These are phyloP conservation scores for Helleia helle DNA, from an alignment of 2,888 invertebrate species.

Conservation along the genomic window DNA sequence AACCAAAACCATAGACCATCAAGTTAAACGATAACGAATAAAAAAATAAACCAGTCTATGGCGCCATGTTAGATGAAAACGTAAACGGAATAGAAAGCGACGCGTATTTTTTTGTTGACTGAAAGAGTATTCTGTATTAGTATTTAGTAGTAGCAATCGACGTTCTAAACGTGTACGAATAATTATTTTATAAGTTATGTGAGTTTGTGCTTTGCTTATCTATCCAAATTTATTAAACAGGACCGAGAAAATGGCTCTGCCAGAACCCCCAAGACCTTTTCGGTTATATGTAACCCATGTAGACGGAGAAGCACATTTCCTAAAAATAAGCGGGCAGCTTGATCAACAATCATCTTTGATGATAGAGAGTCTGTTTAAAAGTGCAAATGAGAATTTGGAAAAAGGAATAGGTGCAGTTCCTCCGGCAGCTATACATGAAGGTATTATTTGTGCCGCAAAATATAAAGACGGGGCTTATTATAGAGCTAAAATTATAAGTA, in stretches of 20 bases:
- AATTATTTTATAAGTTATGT: conserved; percentile 33
- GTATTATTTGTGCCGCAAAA: conserved; percentile 77
- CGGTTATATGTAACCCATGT: conserved; percentile 77
- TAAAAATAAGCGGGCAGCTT: conserved; percentile 82
- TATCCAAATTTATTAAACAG: conserved; percentile 19
- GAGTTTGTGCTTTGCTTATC: conserved; percentile 23
- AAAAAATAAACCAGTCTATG: background rate
- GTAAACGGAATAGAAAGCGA: conserved; percentile 45
- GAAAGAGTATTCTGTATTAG: conserved; percentile 28
- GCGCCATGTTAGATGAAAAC: conserved; percentile 60
- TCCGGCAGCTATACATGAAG: conserved; percentile 62
- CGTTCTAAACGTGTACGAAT: conserved; percentile 23
- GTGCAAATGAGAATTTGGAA: conserved; percentile 52
- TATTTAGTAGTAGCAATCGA: conserved; percentile 26
- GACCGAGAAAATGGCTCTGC: conserved; percentile 41
- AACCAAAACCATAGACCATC: too few species aligned
- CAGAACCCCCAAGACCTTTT: conserved; percentile 49
- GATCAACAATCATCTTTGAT: conserved; percentile 72
- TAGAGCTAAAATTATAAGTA: conserved; percentile 74
- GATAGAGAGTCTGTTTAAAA: conserved; percentile 67
- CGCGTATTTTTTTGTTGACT: conserved; percentile 34
- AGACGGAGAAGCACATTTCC: conserved; percentile 78
- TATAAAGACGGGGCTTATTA: conserved; percentile 79
- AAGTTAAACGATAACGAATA: too few species aligned
- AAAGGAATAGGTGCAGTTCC: conserved; percentile 59